Conservation (phyloP, 2,113 vertebrate species). For the Tichodroma muraria region DNA sequence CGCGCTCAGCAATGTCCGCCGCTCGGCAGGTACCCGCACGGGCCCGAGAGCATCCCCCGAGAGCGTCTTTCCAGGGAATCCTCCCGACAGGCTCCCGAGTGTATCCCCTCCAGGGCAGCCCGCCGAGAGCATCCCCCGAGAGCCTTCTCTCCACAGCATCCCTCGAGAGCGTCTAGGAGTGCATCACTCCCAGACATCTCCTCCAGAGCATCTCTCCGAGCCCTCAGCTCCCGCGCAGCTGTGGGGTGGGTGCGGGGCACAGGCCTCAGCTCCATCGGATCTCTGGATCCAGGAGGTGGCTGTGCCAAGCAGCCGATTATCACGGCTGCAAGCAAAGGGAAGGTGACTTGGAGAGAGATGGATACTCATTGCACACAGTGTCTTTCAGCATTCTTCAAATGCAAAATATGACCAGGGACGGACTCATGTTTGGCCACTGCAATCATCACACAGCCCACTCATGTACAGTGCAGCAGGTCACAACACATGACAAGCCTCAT, state of each 20-base stretch:
- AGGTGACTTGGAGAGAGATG: not conserved
- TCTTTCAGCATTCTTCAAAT: not conserved
- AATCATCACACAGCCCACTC: not conserved
- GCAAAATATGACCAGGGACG: not conserved
- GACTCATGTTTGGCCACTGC: not conserved
- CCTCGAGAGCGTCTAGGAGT: not conserved
- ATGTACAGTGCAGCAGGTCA: rapidly evolving
- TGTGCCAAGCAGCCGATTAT: not conserved
- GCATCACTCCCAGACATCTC: not conserved
- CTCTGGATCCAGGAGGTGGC: not conserved
- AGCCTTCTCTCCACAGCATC: not conserved
- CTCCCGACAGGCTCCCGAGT: not conserved
- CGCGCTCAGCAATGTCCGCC: not conserved
- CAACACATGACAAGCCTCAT: not conserved
- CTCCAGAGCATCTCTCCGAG: not conserved
- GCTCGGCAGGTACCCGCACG: not conserved
- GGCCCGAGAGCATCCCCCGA: not conserved
- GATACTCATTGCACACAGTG: not conserved
- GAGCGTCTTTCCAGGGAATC: not conserved
- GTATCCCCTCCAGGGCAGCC: not conserved
- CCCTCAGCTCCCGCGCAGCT: not conserved
- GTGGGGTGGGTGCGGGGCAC: not conserved
- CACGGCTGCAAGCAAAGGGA: not conserved
- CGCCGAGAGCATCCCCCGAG: not conserved
- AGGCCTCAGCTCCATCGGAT: not conserved